Evolutionary conservation across 2,888 invertebrate species (phyloP).

Genomic region (Drosophila sordidula): DNA sequence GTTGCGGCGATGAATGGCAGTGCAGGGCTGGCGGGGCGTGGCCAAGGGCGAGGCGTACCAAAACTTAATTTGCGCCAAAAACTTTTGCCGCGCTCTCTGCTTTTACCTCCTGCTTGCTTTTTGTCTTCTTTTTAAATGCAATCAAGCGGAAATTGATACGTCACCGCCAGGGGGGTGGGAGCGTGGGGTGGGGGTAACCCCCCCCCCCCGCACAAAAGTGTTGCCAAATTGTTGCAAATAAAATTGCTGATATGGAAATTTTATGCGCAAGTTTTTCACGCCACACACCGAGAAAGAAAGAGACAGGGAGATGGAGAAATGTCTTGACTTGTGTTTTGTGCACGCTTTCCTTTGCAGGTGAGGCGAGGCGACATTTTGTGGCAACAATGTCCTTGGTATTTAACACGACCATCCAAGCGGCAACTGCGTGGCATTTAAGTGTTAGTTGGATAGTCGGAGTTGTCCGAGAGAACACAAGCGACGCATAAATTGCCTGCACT

Average conservation of each 20-base stretch:
- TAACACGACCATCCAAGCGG: slow-evolving; percentile 44
- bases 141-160: slow-evolving; percentile 80
- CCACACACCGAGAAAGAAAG: slow-evolving; percentile 9
- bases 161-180: slow-evolving; percentile 51
- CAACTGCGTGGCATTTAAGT: slow-evolving; percentile 45
- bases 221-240: slow-evolving; percentile 80
- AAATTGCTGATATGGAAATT: slow-evolving; percentile 79
- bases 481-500: slow-evolving; percentile 48
- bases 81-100: slow-evolving; percentile 55
- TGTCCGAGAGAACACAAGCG: slow-evolving; percentile 36
- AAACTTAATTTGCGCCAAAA: slow-evolving; percentile 75
- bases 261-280: slow-evolving; percentile 64
- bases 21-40: not conserved
- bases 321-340: slow-evolving; percentile 12
- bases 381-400: slow-evolving; percentile 53
- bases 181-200: not conserved
- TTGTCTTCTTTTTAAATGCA: slow-evolving; percentile 63
- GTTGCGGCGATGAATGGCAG: slow-evolving; percentile 55
- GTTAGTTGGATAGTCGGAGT: slow-evolving; percentile 25
- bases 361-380: slow-evolving; percentile 26
- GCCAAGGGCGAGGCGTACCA: slow-evolving; percentile 18
- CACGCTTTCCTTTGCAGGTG: slow-evolving; percentile 1
- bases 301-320: not conserved
- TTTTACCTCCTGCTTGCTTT: not conserved
- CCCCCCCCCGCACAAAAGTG: slow-evolving; percentile 59